Conservation (phyloP, 2,797 vertebrate genomes). For the Denticeps clupeoides region DNA sequence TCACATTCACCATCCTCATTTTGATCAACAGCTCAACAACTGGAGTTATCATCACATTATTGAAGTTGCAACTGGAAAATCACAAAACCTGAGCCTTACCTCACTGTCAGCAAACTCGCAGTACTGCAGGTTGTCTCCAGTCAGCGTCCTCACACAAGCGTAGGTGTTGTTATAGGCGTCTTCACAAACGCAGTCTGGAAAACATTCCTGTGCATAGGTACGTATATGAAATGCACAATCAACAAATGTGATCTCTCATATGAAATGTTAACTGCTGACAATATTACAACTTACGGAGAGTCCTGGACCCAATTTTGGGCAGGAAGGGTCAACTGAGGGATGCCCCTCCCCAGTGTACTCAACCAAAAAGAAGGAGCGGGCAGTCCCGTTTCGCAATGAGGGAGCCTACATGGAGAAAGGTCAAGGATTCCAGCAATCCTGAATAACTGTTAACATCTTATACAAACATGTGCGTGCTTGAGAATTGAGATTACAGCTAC, state of each 20-base stretch:
- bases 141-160: slow-evolving; percentile 60
- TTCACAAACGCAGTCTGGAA: slow-evolving; percentile 70
- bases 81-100: no score
- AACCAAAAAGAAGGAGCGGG: slow-evolving; percentile 56
- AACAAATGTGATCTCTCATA: no score
- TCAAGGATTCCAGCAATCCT: background rate
- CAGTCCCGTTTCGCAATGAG: slow-evolving; percentile 45
- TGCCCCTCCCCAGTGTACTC: slow-evolving; percentile 64
- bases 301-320: slow-evolving; percentile 61
- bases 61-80: background rate
- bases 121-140: slow-evolving; percentile 53
- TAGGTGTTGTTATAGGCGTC: slow-evolving; percentile 71
- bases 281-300: slow-evolving; percentile 49
- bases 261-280: background rate
- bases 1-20: no score
- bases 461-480: no score
- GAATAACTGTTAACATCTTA: no score
- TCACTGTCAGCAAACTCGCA: slow-evolving; percentile 69
- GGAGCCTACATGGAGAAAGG: slow-evolving; percentile 42
- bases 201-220: slow-evolving; percentile 55
- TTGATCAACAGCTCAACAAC: no score
- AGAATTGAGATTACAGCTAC: no score
- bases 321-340: slow-evolving; percentile 42
- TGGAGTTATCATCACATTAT: no score
- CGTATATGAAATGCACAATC: no score